Conservation (phyloP, 2,888 invertebrate species). For the Eupithecia tripunctaria region DNA sequence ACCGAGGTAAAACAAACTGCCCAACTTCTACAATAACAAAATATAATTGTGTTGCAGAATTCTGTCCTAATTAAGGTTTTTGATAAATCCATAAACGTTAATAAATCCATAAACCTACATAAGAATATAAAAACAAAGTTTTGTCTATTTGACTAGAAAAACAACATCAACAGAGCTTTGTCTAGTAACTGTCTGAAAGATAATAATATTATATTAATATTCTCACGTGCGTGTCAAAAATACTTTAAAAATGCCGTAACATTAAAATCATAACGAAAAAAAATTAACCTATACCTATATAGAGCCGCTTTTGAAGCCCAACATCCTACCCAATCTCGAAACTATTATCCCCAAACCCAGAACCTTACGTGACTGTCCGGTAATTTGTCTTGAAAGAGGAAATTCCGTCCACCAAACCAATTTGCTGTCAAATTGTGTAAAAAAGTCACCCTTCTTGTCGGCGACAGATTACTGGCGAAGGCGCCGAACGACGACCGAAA, state of each 20-base stretch:
- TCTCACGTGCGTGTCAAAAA: neutral
- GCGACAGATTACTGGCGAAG: constrained; percentile 72
- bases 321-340: constrained; percentile 13
- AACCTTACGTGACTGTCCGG: constrained; percentile 45
- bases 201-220: no score
- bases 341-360: constrained; percentile 21
- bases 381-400: constrained; percentile 47
- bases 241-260: neutral
- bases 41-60: no score
- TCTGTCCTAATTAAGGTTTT: no score
- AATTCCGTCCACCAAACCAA: constrained; percentile 51
- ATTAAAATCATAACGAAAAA: neutral
- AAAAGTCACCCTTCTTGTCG: constrained; percentile 54
- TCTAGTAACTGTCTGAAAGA: no score
- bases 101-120: no score
- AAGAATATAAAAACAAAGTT: no score
- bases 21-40: no score
- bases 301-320: neutral
- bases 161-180: no score
- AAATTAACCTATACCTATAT: no score
- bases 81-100: no score
- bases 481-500: constrained; percentile 59
- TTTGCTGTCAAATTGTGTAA: constrained; percentile 61
- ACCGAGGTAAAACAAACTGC: no score
- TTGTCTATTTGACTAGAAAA: no score